phyloP scores from a whole-genome alignment of 2,888 invertebrate species.

The Hydrotaea diabolus region DNA sequence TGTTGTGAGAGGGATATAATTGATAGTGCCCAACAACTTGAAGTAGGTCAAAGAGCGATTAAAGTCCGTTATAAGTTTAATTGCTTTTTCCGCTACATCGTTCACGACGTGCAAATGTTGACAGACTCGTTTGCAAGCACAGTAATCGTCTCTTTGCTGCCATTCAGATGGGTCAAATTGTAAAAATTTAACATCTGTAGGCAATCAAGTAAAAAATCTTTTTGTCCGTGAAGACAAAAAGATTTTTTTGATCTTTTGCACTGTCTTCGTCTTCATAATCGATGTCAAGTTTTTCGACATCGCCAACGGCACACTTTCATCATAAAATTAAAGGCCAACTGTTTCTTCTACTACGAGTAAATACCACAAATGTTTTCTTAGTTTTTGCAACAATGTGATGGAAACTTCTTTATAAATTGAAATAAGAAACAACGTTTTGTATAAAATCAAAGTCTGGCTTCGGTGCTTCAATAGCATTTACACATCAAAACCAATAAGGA shows the following conservation, averaged over 20 bases:
- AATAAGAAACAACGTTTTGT: slow-evolving; percentile 32
- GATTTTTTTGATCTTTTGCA: too few species aligned
- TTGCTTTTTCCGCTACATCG: background rate
- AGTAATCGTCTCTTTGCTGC: too few species aligned
- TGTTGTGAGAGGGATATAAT: too few species aligned
- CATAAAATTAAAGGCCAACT: background rate
- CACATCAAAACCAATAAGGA: too few species aligned
- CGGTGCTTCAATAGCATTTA: slow-evolving; percentile 37
- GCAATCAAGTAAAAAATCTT: too few species aligned
- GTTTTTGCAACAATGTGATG: too few species aligned
- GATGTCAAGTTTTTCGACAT: background rate
- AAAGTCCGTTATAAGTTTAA: too few species aligned
- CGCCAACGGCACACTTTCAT: background rate
- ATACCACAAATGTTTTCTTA: background rate
- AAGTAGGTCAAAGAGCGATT: too few species aligned
- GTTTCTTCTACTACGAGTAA: background rate
- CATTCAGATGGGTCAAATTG: background rate
- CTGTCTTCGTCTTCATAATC: background rate
- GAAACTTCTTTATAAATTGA: slow-evolving; percentile 26
- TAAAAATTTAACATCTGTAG: background rate
- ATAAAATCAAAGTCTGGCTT: slow-evolving; percentile 33
- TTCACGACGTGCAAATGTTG: too few species aligned
- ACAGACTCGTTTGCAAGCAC: too few species aligned
- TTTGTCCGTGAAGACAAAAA: too few species aligned
- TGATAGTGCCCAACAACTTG: too few species aligned